Evolutionary conservation across 1,140 invertebrate species (phyloP).

Genomic region (Ridgeia piscesae): DNA sequence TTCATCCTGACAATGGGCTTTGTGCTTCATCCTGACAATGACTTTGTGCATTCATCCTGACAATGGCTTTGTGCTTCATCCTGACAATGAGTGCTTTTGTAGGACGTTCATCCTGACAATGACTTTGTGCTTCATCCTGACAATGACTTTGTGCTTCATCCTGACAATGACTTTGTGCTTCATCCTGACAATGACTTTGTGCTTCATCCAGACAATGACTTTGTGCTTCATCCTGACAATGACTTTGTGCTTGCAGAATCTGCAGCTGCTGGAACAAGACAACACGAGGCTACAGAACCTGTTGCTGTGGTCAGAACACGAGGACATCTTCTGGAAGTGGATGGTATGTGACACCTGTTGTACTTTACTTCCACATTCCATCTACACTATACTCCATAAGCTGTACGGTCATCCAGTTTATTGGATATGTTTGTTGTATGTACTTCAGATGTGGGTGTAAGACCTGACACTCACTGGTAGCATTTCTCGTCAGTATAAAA

Average conservation of each 20-base stretch:
- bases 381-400: neutral
- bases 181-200: too few relatives aligned
- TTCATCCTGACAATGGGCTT: too few relatives aligned
- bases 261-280: constrained; percentile 43
- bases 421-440: neutral
- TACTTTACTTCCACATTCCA: neutral
- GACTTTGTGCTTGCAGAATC: constrained; percentile 32
- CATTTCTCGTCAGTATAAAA: neutral
- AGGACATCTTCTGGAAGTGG: constrained; percentile 50
- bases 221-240: too few relatives aligned
- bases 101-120: too few relatives aligned
- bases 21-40: too few relatives aligned
- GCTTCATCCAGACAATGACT: too few relatives aligned
- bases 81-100: too few relatives aligned
- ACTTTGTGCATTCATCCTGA: too few relatives aligned
- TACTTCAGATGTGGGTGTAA: neutral
- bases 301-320: constrained; percentile 42
- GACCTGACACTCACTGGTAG: neutral
- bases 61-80: too few relatives aligned
- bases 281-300: constrained; percentile 39
- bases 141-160: too few relatives aligned
- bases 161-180: too few relatives aligned
- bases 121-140: too few relatives aligned
- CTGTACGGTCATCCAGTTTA: neutral
- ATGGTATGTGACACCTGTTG: constrained; percentile 36